Evolutionary conservation across 2,888 invertebrate species (phyloP), one percentile per base, ranked within the genome.

Genomic region (Gibbula magus): DNA sequence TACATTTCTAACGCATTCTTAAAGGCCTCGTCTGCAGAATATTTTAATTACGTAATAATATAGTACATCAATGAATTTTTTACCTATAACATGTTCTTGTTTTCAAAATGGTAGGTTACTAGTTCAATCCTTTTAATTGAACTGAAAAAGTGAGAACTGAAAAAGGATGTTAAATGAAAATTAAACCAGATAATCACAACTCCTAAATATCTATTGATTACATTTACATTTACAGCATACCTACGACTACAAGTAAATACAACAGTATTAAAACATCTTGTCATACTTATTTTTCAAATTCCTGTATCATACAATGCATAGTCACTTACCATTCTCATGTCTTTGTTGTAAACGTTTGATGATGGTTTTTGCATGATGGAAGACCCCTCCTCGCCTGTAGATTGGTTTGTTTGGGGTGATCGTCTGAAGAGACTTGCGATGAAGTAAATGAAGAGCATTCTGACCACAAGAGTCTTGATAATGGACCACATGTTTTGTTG

Each of bases 381-480:
- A 10, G 96, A 95, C 2, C 83, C 84, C 75, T 83, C 88, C 5
- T 83, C 80, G 35, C 81, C 80, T 3, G 83, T 91, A 53, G 95
- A 93, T 52, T 96, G 94, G 18, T 87, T 81, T 77, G 93, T 89
- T 32, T 91, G 87, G 8, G 92, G 90, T 29, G 85, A 84, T 86
- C 95, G 95, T 75, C 97, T 95, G 91, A 99, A 98, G 94, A 98
- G 96, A 70, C 97, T 96, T 83, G 96, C 96, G 61, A 99, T 96
- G 91, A 98, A 97, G 93, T 98, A 99, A 85, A 99, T 96, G 84
- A 99, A 96, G 79, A 98, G 93, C 82, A 96, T 97, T 88, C 98
- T 95, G 78, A 98, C 94, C 73, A 98, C 95, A 80, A 98, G 94
- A 0, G 97, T 96, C 93, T 98, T 98, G 8, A 96, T 95, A 82